Evolutionary conservation across 1,140 invertebrate genomes (phyloP).

Genomic region (Chymomyza costata): DNA sequence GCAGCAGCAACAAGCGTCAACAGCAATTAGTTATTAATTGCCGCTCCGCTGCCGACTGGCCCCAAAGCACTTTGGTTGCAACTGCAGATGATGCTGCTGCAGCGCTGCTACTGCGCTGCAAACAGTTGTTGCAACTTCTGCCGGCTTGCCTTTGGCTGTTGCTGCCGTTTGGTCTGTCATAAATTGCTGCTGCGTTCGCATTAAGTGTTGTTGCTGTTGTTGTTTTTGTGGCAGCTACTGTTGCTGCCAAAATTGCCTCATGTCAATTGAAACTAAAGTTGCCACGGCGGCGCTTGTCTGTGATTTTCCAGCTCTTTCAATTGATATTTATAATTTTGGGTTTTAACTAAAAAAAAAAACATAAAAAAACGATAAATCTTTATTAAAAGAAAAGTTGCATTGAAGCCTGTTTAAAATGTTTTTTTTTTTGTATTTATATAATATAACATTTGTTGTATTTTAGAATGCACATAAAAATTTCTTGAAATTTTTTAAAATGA

Average conservation of each 20-base stretch:
- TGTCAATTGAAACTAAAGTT: slow-evolving; percentile 54
- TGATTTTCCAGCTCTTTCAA: slow-evolving; percentile 20
- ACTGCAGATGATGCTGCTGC: slow-evolving; percentile 17
- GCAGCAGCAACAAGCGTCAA: slow-evolving; percentile 24
- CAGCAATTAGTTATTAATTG: slow-evolving; percentile 68
- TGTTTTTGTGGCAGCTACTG: slow-evolving; percentile 3
- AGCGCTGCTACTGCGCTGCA: slow-evolving; percentile 28
- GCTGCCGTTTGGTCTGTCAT: slow-evolving; percentile 50
- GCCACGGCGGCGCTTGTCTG: slow-evolving; percentile 42
- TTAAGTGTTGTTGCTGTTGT: not conserved
- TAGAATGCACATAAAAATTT: too few species aligned
- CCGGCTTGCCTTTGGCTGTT: slow-evolving; percentile 30
- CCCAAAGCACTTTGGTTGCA: slow-evolving; percentile 16
- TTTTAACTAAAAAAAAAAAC: too few species aligned
- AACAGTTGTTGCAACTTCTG: slow-evolving; percentile 54
- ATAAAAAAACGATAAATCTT: slow-evolving; percentile 10
- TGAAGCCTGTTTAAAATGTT: not conserved
- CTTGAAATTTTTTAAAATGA: too few species aligned
- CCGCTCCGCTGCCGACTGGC: slow-evolving; percentile 17
- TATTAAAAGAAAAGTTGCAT: too few species aligned
- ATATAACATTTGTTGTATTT: too few species aligned
- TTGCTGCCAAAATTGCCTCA: slow-evolving; percentile 45
- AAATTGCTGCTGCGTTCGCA: slow-evolving; percentile 56
- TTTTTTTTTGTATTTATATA: too few species aligned
- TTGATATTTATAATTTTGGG: slow-evolving; percentile 1